Percentiles rank a stretch among this genome's conserved stretches.
These are phyloP conservation scores for Chrysolina americana DNA, from an alignment of 2,888 invertebrate species.

Conservation along the genomic window DNA sequence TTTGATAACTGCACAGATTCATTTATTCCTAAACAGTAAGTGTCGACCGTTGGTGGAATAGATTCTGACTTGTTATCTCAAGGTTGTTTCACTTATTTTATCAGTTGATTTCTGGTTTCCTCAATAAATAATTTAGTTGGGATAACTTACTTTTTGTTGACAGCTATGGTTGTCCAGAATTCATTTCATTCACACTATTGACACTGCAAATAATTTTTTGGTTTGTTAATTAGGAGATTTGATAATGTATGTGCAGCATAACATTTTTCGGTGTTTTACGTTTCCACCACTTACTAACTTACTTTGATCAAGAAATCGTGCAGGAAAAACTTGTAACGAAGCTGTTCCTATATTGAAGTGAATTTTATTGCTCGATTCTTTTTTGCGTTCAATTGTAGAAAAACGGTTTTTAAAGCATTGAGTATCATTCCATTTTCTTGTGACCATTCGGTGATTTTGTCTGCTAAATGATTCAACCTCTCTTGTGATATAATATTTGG, in stretches of 20 bases:
- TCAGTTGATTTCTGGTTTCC: conserved; percentile 16
- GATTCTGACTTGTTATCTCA: conserved; percentile 20
- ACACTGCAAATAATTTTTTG: conserved; percentile 23
- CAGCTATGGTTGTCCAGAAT: conserved; percentile 18
- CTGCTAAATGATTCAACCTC: too few relatives aligned
- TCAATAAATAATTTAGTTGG: conserved; percentile 3
- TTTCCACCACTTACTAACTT: conserved; percentile 22
- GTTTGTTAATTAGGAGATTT: conserved; percentile 17
- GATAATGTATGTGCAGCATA: conserved; percentile 14
- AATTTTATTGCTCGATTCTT: too few relatives aligned
- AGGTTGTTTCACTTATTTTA: conserved; percentile 16
- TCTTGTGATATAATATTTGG: too few relatives aligned
- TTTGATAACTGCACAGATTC: conserved; percentile 19
- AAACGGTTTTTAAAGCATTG: too few relatives aligned
- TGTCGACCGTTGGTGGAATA: conserved; percentile 17
- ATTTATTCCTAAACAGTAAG: conserved; percentile 21
- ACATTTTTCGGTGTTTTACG: conserved; percentile 16
- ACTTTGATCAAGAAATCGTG: too few relatives aligned
- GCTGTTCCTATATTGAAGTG: too few relatives aligned
- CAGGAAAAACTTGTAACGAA: too few relatives aligned
- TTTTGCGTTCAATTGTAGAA: too few relatives aligned
- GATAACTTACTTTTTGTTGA: conserved; percentile 24
- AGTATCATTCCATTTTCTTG: too few relatives aligned
- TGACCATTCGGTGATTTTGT: too few relatives aligned
- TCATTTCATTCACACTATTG: conserved; percentile 7